Percentiles rank a stretch among this genome's conserved stretches.
These are phyloP conservation scores for Pedionomus torquatus DNA, from an alignment of 2,113 vertebrate genomes.

Conservation along the genomic window DNA sequence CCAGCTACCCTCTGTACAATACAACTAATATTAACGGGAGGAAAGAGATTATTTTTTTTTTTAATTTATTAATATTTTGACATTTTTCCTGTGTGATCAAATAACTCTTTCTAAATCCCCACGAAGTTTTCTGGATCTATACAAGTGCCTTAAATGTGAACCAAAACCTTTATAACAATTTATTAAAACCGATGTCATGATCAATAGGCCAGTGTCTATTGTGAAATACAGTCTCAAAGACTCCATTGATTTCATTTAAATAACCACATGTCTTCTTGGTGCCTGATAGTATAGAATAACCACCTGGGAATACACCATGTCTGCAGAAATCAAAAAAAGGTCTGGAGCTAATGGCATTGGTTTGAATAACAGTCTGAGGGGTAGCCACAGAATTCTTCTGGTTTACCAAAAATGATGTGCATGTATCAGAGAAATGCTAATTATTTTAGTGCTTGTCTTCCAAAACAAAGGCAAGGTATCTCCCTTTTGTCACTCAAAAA, in stretches of 20 bases:
- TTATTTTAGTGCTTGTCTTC: background rate
- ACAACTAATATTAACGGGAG: background rate
- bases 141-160: background rate
- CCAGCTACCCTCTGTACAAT: background rate
- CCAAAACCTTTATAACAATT: constrained; percentile 3
- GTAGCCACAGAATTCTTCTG: background rate
- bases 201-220: background rate
- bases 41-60: background rate
- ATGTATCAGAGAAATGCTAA: background rate
- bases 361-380: background rate
- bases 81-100: background rate
- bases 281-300: background rate
- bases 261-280: background rate
- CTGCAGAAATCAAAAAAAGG: background rate
- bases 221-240: background rate
- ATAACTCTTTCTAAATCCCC: background rate
- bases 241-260: background rate
- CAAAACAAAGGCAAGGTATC: background rate
- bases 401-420: background rate
- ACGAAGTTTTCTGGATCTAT: background rate
- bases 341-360: background rate
- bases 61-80: constrained; percentile 15
- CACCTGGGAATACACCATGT: background rate
- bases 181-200: background rate
- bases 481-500: background rate